Base-by-base conservation (phyloP, 2,888 invertebrate genomes). In the Parnassius mnemosyne region DNA sequence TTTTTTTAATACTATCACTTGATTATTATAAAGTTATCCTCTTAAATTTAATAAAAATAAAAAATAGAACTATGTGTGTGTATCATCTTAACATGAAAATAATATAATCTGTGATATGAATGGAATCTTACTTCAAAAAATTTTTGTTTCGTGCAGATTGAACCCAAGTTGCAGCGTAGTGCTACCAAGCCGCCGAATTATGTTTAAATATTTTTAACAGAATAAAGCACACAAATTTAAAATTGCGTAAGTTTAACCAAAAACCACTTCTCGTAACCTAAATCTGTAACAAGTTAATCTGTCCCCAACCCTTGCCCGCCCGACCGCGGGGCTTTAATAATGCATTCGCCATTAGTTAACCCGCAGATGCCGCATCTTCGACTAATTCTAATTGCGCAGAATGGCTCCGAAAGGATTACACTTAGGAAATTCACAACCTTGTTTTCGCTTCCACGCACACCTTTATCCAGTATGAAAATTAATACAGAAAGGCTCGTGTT, bases 261-360 rank as follows among this genome's bases (percentile, higher is more conserved):
- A 44, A 44, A n/a, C 12, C 46, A 46, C 46, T n/a, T 46, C 46
- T 46, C 46, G 46, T 46, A 46, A 46, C 46, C 46, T 43, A 54
- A 54, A 54, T 54, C 34, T 55, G 77, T 86, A 83, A 87, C 81
- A 79, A 75, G 84, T 82, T 88, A 88, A 89, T 89, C 88, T 85
- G 85, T 87, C 81, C 80, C 84, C 85, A 84, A 87, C 87, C 87
- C 84, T 79, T 73, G 69, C 71, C 56, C 64, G 66, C 64, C 62
- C 68, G 71, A 71, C 78, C 75, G 75, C 72, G 64, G 73, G 78
- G 78, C 75, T 83, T 91, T 86, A 91, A 91, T 91, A 91, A 91
- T 91, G 87, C 87, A 91, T 80, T 76, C 79, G 75, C 89, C 91
- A 91, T 91, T 91, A 91, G 86, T 86, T 85, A 85, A 84, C 85